These are phyloP conservation scores for Hydriomena furcata DNA, from an alignment of 2,888 invertebrate species.

Conservation along the genomic window DNA sequence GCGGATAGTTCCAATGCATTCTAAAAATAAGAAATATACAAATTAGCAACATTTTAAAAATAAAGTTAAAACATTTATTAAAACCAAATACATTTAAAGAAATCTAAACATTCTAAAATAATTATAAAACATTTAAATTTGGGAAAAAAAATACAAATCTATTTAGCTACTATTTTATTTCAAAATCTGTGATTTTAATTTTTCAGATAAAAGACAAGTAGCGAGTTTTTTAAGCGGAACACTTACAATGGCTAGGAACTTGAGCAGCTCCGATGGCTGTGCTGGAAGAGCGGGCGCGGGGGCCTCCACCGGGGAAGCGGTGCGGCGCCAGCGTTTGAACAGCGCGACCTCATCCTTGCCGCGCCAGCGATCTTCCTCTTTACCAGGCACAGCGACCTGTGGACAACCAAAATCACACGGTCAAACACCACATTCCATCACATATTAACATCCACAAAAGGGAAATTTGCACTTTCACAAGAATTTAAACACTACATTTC, in stretches of 20 bases:
- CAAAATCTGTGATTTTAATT: no score
- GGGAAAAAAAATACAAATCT: no score
- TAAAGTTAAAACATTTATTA: no score
- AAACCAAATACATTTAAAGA: no score
- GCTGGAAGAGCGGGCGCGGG: slow-evolving; percentile 53
- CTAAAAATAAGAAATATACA: slow-evolving; percentile 83
- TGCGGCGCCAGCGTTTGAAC: slow-evolving; percentile 76
- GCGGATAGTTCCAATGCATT: slow-evolving; percentile 96
- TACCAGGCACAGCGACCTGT: slow-evolving; percentile 78
- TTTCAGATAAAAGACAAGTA: no score
- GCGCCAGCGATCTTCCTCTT: slow-evolving; percentile 78
- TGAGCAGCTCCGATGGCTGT: slow-evolving; percentile 82
- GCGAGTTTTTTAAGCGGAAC: slow-evolving; percentile 21
- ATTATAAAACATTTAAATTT: no score
- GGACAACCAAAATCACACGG: slow-evolving; percentile 71
- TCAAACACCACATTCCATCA: slow-evolving; percentile 61
- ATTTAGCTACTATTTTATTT: no score
- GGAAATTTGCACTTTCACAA: slow-evolving; percentile 48
- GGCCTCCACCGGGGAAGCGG: slow-evolving; percentile 55
- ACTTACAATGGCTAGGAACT: slow-evolving; percentile 92
- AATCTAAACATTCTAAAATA: no score
- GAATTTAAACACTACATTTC: slow-evolving; percentile 47
- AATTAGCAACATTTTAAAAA: slow-evolving; percentile 10
- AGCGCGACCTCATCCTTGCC: slow-evolving; percentile 73
- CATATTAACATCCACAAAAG: slow-evolving; percentile 31